Conservation (phyloP, 2,888 invertebrate genomes). For the Amiota mariae region DNA sequence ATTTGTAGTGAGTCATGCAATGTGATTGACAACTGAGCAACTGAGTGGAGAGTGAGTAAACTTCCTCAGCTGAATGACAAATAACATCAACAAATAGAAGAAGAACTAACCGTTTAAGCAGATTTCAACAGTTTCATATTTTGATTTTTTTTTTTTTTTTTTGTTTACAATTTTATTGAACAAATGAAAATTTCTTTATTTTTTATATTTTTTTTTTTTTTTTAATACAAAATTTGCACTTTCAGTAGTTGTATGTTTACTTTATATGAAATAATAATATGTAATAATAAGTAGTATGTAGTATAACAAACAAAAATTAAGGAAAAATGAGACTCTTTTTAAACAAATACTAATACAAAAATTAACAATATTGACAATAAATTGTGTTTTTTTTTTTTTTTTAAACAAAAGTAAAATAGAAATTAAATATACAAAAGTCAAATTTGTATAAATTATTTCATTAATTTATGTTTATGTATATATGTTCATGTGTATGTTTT, state of each 20-base stretch:
- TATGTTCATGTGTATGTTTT: not conserved
- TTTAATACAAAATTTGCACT: slow-evolving; percentile 17
- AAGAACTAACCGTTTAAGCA: slow-evolving; percentile 4
- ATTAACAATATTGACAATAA: slow-evolving; percentile 42
- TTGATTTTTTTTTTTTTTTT: slow-evolving; percentile 32
- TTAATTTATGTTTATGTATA: slow-evolving; percentile 23
- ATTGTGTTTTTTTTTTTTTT: too few relatives aligned
- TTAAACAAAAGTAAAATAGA: slow-evolving; percentile 32
- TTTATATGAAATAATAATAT: too few relatives aligned
- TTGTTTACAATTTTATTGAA: slow-evolving; percentile 14
- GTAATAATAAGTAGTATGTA: too few relatives aligned
- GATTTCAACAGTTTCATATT: slow-evolving; percentile 34
- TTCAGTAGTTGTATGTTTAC: not conserved
- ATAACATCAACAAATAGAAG: too few relatives aligned
- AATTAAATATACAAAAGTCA: slow-evolving; percentile 42
- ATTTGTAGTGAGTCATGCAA: slow-evolving; percentile 6
- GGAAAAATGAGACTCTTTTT: not conserved
- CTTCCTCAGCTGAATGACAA: not conserved
- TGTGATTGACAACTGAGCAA: slow-evolving; percentile 28
- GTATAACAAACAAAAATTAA: not conserved
- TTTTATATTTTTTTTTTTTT: slow-evolving; percentile 5
- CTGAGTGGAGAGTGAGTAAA: slow-evolving; percentile 12
- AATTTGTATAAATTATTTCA: slow-evolving; percentile 49
- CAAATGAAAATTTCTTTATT: slow-evolving; percentile 32
- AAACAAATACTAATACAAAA: not conserved